Conservation (phyloP, 2,797 vertebrate genomes). For the Neosilurus hyrtlii region DNA sequence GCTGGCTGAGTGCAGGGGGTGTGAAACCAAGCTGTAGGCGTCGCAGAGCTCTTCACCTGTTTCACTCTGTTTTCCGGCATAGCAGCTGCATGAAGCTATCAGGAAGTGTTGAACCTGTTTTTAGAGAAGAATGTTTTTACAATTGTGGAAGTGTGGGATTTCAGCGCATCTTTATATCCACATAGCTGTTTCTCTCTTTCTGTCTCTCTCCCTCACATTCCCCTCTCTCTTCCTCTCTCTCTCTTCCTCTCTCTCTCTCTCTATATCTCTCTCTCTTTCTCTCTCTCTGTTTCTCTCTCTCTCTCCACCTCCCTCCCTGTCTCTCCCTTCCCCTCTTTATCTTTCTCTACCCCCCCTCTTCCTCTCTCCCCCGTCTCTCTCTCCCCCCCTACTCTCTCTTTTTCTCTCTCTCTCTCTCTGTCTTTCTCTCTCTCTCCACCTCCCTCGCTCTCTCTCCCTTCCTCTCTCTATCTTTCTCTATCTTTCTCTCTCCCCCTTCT, state of each 20-base stretch:
- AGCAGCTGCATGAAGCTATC: slow-evolving; percentile 26
- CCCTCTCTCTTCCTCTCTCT: too few species aligned
- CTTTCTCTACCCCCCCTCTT: too few species aligned
- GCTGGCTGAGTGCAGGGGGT: slow-evolving; percentile 1
- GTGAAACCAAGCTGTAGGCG: slow-evolving; percentile 16
- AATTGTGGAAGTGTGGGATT: background rate
- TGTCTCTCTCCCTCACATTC: too few species aligned
- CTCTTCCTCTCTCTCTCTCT: background rate
- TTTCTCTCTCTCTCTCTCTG: too few species aligned
- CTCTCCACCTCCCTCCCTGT: background rate
- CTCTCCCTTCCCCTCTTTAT: background rate
- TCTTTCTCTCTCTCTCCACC: too few species aligned
- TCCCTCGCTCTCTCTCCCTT: too few species aligned
- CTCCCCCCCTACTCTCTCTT: too few species aligned
- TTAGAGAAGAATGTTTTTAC: slow-evolving; percentile 26
- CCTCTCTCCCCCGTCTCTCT: too few species aligned
- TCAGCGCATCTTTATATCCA: background rate
- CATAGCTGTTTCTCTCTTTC: too few species aligned
- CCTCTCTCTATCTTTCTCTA: too few species aligned
- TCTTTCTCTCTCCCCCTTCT: too few species aligned
- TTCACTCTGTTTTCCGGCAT: slow-evolving; percentile 31
- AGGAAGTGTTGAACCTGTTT: slow-evolving; percentile 20
- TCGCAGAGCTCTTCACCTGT: slow-evolving; percentile 31
- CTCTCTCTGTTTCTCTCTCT: background rate
- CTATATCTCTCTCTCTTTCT: background rate